Conservation (phyloP, 2,888 invertebrate species). For the Nephrotoma appendiculata region DNA sequence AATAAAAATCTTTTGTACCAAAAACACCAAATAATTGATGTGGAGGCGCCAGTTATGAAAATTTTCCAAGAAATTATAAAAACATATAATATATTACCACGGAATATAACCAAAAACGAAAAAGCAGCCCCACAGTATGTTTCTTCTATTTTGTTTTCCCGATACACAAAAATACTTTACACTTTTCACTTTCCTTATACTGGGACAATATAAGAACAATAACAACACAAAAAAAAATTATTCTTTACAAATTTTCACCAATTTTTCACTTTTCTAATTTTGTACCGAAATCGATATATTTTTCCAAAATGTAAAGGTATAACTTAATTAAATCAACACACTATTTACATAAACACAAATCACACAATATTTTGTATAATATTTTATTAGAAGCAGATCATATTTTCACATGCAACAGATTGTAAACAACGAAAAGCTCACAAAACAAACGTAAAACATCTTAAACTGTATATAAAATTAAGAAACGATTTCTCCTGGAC, state of each 20-base stretch:
- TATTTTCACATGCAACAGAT: not conserved
- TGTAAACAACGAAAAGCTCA: not conserved
- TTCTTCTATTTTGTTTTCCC: not conserved
- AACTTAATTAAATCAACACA: not conserved
- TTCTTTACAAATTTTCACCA: not conserved
- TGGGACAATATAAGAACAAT: not conserved
- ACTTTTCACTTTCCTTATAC: not conserved
- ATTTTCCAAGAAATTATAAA: not conserved
- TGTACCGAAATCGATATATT: not conserved
- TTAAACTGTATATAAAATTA: not conserved
- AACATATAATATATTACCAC: not conserved
- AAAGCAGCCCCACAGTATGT: not conserved
- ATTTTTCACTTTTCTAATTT: not conserved
- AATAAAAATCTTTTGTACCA: not conserved
- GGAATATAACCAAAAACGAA: not conserved
- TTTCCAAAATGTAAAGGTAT: not conserved
- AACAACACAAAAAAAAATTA: not conserved
- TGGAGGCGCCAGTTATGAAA: not conserved
- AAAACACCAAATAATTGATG: not conserved
- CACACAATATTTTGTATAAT: not conserved
- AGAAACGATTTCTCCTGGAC: not conserved
- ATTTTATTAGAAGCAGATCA: not conserved
- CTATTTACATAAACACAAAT: not conserved
- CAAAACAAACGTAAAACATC: not conserved
- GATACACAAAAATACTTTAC: not conserved